phyloP scores from a whole-genome alignment of 2,113 vertebrate genomes.

The Miniopterus natalensis region DNA sequence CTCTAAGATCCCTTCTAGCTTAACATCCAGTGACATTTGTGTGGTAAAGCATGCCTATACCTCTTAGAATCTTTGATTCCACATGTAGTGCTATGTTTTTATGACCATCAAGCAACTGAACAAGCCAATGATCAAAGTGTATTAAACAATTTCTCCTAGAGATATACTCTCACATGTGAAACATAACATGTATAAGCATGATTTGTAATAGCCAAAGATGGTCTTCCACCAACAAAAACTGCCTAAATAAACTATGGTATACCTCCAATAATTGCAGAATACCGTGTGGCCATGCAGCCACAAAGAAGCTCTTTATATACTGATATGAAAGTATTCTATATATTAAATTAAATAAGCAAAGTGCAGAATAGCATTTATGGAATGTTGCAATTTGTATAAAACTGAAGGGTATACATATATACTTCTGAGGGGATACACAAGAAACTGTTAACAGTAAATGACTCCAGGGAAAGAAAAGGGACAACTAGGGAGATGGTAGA shows the following conservation, averaged over 20 bases:
- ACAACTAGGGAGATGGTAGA: neutral
- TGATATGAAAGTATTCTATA: neutral
- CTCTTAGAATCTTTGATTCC: constrained; percentile 22
- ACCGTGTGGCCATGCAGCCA: neutral
- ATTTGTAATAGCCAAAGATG: neutral
- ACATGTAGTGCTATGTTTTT: neutral
- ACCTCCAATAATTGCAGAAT: neutral
- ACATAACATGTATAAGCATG: constrained; percentile 21
- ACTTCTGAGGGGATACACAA: neutral
- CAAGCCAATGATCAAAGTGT: neutral
- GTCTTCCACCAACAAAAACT: constrained; percentile 11
- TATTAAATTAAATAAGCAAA: constrained; percentile 1
- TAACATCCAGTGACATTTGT: neutral
- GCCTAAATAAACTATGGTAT: neutral
- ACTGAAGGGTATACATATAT: neutral
- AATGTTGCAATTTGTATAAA: constrained; percentile 21
- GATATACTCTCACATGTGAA: neutral
- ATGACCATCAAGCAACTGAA: neutral
- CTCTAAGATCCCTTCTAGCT: constrained; percentile 4
- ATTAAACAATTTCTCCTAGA: constrained; percentile 5
- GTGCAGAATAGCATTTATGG: constrained; percentile 18
- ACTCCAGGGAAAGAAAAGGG: neutral
- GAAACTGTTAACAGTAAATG: neutral
- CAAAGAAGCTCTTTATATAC: neutral
- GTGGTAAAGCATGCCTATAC: neutral